These are phyloP conservation scores for Xyrauchen texanus DNA, from an alignment of 2,113 vertebrate genomes.

Conservation along the genomic window DNA sequence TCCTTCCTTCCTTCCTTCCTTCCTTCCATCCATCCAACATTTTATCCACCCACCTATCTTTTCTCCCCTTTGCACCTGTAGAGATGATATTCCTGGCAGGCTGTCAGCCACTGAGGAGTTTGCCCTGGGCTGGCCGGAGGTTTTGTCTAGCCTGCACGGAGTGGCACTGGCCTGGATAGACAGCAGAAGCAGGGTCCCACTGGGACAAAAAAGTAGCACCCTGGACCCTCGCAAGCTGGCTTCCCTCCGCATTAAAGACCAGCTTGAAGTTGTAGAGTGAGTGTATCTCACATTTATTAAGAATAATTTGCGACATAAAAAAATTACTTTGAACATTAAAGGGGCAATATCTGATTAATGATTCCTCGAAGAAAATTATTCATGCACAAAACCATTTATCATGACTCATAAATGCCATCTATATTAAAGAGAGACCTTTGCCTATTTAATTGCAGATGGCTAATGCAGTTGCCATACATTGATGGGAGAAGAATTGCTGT, in stretches of 20 bases:
- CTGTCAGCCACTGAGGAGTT: constrained; percentile 78
- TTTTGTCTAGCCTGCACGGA: constrained; percentile 70
- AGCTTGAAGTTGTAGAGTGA: constrained; percentile 75
- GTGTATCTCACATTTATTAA: constrained; percentile 49
- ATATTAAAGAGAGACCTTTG: constrained; percentile 1
- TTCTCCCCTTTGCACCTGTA: constrained; percentile 48
- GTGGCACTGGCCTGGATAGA: constrained; percentile 78
- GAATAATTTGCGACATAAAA: no score
- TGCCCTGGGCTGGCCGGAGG: constrained; percentile 75
- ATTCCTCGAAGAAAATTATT: no score
- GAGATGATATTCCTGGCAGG: constrained; percentile 72
- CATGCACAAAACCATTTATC: background rate
- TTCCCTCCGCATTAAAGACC: constrained; percentile 73
- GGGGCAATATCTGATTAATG: constrained; percentile 5
- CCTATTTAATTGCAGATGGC: constrained; percentile 64
- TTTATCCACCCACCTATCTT: no score
- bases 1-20: no score
- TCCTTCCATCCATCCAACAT: no score
- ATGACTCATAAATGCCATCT: background rate
- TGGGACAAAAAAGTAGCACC: constrained; percentile 69
- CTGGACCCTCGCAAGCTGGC: constrained; percentile 71
- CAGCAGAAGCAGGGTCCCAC: constrained; percentile 66
- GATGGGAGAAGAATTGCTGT: constrained; percentile 76
- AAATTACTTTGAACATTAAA: no score
- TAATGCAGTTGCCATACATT: constrained; percentile 77